Evolutionary conservation across 2,888 invertebrate species (phyloP), one percentile per base, ranked within the genome.

Genomic region (Metallyticus violacea): DNA sequence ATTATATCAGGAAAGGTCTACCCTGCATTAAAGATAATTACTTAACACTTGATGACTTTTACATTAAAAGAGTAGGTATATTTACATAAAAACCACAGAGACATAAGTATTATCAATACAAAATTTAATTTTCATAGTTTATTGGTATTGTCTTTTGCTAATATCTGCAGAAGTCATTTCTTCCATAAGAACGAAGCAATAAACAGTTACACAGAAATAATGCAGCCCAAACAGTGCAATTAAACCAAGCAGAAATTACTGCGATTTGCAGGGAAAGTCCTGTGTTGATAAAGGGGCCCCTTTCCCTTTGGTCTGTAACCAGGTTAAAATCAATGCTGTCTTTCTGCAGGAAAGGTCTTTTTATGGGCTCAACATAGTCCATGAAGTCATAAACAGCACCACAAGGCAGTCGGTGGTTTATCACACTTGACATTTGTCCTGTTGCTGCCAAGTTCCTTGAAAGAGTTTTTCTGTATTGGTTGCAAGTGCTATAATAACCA

Each of bases 401-500:
- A 82, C 88, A 88, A 6, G 78, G 30, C 1, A 88, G 40, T 22
- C 88, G 85, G 7, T 84, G 85, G 30, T 87, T 85, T 27, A 88
- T 81, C n/a, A 86, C 87, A 26, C 79, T 30, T 76, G 87, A 85
- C 77, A 82, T 82, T 15, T 86, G 80, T 7, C 87, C 86, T 27
- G 85, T 85, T 7, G 86, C 85, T 29, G 85, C 79, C 25, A 89
- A 84, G 25, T 88, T 93, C 91, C 94, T 94, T 77, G 96, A 94
- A 88, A 97, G 91, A 87, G 94, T 93, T 89, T 94, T 94, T 86
- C 95, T 93, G 89, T 96, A 97, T 89, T 96, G 95, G 6, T 94
- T 94, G 90, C 97, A 97, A n/a, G 96, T 96, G 88, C 93, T 94
- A 85, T 94, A 92, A 90, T 95, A 96, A 0, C 97, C 97, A 90